Evolutionary conservation across 2,888 invertebrate species (phyloP), one percentile per base, ranked within the genome.

Genomic region (Theodoxus fluviatilis): DNA sequence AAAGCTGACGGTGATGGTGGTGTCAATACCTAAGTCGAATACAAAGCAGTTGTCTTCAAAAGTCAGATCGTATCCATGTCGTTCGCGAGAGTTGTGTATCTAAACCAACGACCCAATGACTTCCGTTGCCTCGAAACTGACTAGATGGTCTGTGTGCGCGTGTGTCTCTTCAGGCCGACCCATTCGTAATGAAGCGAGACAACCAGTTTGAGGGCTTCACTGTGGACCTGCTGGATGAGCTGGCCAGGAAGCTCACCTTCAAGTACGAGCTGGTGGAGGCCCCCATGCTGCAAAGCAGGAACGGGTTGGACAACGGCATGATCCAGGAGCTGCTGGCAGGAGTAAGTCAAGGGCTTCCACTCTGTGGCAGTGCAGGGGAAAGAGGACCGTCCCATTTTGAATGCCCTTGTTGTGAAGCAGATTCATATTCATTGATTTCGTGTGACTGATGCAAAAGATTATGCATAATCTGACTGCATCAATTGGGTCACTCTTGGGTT

Each of bases 141-240:
- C 55, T 12, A 31, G 31, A 18, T 22, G 18, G n/a, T 65, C 1
- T n/a, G 18, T 61, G 9, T 12, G 9, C n/a, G 12, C 33, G 31
- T 40, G 9, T 66, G 31, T 59, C 28, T 4, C 40, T 68, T n/a
- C 69, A 81, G 78, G 74, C 75, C 52, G 78, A 78, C 35, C 83
- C 83, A 9, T 83, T 83, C 72, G 78, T 82, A 18, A 81, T 81
- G 76, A 73, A 74, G 35, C 57, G 61, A 28, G 73, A 69, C 7
- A 75, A 76, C 15, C 43, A 52, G 15, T 79, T 79, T 65, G 74
- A 72, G n/a, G 83, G 83, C 1, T 83, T 81, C 71, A 80, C 79
- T 72, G 74, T 79, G 0, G 82, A 83, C 67, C 76, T 83, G 0
- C 70, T 82, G 18, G 61, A 74, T 7, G 74, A 75, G 38, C 68